Evolutionary conservation across 1,140 invertebrate species (phyloP).

Genomic region (Euura lappo): DNA sequence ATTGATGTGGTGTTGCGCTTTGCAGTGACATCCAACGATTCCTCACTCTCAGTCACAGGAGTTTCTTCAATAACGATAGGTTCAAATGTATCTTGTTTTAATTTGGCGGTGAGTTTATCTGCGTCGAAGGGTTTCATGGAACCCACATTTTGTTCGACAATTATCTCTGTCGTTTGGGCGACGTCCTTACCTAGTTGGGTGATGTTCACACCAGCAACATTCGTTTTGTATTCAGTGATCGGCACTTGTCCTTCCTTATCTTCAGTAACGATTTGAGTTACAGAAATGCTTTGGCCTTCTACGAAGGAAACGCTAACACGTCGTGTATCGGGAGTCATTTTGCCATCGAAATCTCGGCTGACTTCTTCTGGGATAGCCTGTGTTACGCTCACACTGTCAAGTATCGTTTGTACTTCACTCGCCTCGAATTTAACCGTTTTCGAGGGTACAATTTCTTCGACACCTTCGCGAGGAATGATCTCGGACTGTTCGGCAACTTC

Average conservation of each 20-base stretch:
- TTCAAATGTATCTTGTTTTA: slow-evolving; percentile 47
- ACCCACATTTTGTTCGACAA: slow-evolving; percentile 38
- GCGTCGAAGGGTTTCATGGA: slow-evolving; percentile 31
- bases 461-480: slow-evolving; percentile 38
- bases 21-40: slow-evolving; percentile 30
- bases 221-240: slow-evolving; percentile 28
- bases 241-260: slow-evolving; percentile 52
- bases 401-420: slow-evolving; percentile 38
- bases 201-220: slow-evolving; percentile 32
- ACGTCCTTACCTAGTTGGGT: slow-evolving; percentile 36
- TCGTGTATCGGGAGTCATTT: slow-evolving; percentile 40
- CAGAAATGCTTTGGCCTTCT: slow-evolving; percentile 55
- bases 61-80: slow-evolving; percentile 44
- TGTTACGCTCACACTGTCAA: slow-evolving; percentile 43
- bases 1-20: slow-evolving; percentile 29
- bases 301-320: slow-evolving; percentile 54
- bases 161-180: slow-evolving; percentile 34
- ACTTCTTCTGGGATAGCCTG: slow-evolving; percentile 46
- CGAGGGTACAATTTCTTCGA: slow-evolving; percentile 34
- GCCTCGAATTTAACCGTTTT: slow-evolving; percentile 30
- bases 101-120: slow-evolving; percentile 38
- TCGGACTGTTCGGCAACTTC: slow-evolving; percentile 49
- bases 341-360: slow-evolving; percentile 40
- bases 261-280: slow-evolving; percentile 57
- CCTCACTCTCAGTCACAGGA: slow-evolving; percentile 37